Base-by-base conservation (phyloP, 2,113 vertebrate genomes). In the Girardinichthys multiradiatus region DNA sequence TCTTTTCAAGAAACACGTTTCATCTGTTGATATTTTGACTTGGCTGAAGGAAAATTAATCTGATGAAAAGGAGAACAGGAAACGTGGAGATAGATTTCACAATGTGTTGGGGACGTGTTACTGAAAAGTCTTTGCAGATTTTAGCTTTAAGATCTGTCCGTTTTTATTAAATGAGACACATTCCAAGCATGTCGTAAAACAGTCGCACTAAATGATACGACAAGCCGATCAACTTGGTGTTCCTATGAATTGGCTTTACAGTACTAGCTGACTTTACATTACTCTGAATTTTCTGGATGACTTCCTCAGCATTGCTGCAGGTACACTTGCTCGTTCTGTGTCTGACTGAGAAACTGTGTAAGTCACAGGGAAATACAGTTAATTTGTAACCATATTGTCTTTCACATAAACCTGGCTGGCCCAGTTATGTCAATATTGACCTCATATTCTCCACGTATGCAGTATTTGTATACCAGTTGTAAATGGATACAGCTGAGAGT, bases 401-500 rank as follows among this genome's bases (percentile, higher is more conserved):
- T 63, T 74, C 51, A 42, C 27, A 37, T 31, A 6, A 64, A 33
- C 45, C 27, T 42, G 24, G 9, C 51, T 8, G 42, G 21, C 37
- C 64, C n/a, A 39, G 68, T 64, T 66, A 57, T 66, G 74, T 83
- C 81, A 89, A 88, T 84, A 88, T 81, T 84, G 60, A 57, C 58
- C 31, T 51, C 33, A 12, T 29, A 54, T 78, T 86, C 29, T 83
- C 27, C 68, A 27, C 39, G 45, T 70, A 6, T 61, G 26, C 2
- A 9, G 26, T 8, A 19, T 83, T 75, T 84, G 76, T 83, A 26
- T 64, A 3, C 0, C 0, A 17, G 5, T n/a, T 82, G 87, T 90
- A 88, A 90, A 82, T 21, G n/a, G 69, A 90, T 86, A 87, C 81
- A 82, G 76, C 74, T 90, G 82, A 79, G 76, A 81, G 67, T 0